phyloP scores from a whole-genome alignment of 2,797 vertebrate species.

The Orientallactaga sibirica region DNA sequence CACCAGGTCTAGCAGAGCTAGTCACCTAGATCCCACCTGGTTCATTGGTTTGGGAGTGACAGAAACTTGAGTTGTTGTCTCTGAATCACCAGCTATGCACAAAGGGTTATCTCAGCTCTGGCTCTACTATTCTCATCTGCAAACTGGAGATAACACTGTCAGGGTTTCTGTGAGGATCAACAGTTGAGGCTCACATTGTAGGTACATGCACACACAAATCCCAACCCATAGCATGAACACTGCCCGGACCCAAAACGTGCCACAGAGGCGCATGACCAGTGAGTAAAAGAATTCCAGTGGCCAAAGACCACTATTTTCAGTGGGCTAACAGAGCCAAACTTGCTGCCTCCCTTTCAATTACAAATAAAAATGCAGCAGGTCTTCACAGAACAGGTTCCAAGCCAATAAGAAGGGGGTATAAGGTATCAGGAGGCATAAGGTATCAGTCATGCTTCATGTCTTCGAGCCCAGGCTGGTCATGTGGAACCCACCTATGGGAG shows the following conservation, averaged over 20 bases:
- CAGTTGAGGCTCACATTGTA: fast-evolving
- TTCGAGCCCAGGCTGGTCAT: neutral
- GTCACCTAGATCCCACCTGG: neutral
- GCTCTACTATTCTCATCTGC: neutral
- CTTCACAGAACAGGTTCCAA: neutral
- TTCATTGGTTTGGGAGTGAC: neutral
- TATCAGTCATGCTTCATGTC: neutral
- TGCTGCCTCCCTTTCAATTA: neutral
- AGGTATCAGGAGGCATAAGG: too few relatives aligned
- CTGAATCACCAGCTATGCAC: neutral
- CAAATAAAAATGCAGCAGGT: neutral
- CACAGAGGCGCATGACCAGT: neutral
- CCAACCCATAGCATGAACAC: neutral
- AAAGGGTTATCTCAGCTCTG: fast-evolving
- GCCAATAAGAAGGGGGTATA: neutral
- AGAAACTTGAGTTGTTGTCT: neutral
- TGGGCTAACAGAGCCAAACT: neutral
- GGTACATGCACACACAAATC: neutral
- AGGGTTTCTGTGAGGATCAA: neutral
- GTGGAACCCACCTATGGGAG: neutral
- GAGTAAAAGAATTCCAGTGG: neutral
- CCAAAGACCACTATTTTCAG: neutral
- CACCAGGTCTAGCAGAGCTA: neutral
- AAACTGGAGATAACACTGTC: neutral
- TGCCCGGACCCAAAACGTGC: neutral